These are phyloP conservation scores for Mus caroli DNA, from an alignment of 2,797 vertebrate genomes.

Conservation along the genomic window DNA sequence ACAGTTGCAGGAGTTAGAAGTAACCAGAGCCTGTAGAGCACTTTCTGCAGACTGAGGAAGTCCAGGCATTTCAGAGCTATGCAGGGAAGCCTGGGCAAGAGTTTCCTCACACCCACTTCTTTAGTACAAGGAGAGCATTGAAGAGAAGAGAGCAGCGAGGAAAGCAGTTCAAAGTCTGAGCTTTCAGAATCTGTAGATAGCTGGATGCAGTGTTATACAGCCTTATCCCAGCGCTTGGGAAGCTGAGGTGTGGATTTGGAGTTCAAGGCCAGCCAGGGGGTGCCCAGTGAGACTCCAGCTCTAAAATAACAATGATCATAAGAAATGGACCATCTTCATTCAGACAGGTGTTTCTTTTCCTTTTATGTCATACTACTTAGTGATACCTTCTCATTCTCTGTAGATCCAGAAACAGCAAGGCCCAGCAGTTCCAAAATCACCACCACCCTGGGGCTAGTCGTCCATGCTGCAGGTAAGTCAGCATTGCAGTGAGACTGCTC, in stretches of 20 bases:
- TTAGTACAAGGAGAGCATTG: neutral
- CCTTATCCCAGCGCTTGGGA: neutral
- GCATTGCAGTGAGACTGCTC: neutral
- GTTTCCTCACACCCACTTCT: neutral
- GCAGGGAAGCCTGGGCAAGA: neutral
- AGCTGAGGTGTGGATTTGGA: neutral
- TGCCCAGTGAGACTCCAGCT: neutral
- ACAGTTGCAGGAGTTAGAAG: neutral
- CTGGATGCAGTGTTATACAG: neutral
- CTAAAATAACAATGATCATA: neutral
- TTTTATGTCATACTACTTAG: constrained; percentile 42
- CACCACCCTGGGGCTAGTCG: constrained; percentile 97
- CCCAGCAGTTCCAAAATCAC: constrained; percentile 96
- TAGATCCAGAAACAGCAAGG: constrained; percentile 96
- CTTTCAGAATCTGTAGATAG: constrained; percentile 36
- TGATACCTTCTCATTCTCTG: constrained; percentile 73
- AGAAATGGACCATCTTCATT: neutral
- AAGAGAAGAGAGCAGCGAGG: neutral
- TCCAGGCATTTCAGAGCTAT: neutral
- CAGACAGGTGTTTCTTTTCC: neutral
- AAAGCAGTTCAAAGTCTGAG: constrained; percentile 30
- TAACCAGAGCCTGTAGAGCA: neutral
- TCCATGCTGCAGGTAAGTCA: constrained; percentile 96
- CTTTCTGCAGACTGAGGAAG: neutral
- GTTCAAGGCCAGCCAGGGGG: neutral